Conservation (phyloP, 2,797 vertebrate genomes). For the Buceros bicornis region DNA sequence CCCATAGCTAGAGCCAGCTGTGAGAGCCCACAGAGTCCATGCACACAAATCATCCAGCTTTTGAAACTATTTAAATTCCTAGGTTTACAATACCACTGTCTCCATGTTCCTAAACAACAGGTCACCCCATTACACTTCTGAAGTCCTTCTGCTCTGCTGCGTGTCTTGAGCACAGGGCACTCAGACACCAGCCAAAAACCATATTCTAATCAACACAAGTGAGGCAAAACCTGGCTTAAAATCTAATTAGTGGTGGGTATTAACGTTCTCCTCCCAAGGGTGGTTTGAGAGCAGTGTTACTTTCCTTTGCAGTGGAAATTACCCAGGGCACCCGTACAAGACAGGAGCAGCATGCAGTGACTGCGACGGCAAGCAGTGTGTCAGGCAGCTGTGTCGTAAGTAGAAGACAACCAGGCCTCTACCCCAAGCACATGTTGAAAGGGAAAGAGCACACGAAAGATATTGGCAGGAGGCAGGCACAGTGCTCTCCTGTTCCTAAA, state of each 20-base stretch:
- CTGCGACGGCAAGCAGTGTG: conserved; percentile 69
- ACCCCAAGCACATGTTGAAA: background rate
- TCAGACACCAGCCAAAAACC: background rate
- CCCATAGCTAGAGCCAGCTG: background rate
- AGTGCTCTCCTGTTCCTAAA: background rate
- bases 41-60: background rate
- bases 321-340: conserved; percentile 52
- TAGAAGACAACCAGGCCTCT: background rate
- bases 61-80: background rate
- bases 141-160: background rate
- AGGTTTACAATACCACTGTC: background rate
- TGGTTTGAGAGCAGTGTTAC: background rate
- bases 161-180: background rate
- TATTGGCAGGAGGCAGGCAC: background rate
- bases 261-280: background rate
- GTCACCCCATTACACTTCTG: background rate
- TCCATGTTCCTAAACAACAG: background rate
- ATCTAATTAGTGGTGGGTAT: background rate
- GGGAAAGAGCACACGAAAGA: background rate
- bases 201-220: background rate
- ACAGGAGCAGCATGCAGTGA: conserved; percentile 56
- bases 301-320: conserved; percentile 78
- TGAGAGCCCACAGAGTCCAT: background rate
- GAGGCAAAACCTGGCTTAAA: background rate
- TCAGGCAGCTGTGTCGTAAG: conserved; percentile 77